Percentiles rank a stretch among this genome's conserved stretches.
These are phyloP conservation scores for Anarhynchus alexandrinus DNA, from an alignment of 2,113 vertebrate species.

Conservation along the genomic window DNA sequence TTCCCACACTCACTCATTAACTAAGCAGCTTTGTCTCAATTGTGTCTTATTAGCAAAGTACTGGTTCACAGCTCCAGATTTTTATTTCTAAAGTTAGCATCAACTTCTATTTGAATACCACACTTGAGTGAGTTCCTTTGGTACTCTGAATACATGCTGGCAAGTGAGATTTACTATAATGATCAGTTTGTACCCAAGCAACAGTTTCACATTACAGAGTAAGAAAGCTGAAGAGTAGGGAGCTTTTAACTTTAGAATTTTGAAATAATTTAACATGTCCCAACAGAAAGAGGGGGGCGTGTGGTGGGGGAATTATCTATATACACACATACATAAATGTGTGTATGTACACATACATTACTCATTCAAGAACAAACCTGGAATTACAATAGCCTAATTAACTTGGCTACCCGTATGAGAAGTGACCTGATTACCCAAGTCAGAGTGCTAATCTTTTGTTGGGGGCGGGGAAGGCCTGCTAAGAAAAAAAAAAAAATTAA, in stretches of 20 bases:
- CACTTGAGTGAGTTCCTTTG: not conserved
- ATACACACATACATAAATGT: not conserved
- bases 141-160: not conserved
- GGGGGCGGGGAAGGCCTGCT: not conserved
- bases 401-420: not conserved
- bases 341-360: not conserved
- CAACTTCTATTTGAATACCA: not conserved
- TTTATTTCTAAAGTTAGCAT: not conserved
- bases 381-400: not conserved
- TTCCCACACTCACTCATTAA: not conserved
- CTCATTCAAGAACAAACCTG: not conserved
- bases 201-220: not conserved
- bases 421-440: slow-evolving; percentile 7
- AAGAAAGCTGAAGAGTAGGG: not conserved
- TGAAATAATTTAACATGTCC: not conserved
- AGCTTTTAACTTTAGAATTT: not conserved
- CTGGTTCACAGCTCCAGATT: not conserved
- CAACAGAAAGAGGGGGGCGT: not conserved
- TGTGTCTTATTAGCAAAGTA: not conserved
- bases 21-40: not conserved
- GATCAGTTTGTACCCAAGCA: not conserved
- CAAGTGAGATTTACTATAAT: not conserved
- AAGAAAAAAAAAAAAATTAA: not conserved
- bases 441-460: not conserved
- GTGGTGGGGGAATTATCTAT: not conserved